A percentile compares a stretch with the other conserved stretches of the same genome.
Evolutionary conservation across 2,113 vertebrate genomes (phyloP).

Genomic region (Hemiscyllium ocellatum): DNA sequence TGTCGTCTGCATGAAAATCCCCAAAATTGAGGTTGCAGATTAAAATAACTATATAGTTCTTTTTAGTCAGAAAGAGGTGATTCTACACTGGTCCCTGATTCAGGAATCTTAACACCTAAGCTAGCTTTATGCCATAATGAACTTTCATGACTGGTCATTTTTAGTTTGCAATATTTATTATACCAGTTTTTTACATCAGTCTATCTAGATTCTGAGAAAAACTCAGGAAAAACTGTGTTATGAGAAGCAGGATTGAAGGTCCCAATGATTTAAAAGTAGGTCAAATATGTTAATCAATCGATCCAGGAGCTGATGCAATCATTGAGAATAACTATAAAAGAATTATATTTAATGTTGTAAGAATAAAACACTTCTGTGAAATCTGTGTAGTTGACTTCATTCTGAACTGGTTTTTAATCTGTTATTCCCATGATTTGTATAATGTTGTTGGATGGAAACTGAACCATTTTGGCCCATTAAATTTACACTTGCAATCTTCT

Average conservation of each 20-base stretch:
- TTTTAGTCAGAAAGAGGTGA: neutral
- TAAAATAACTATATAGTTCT: neutral
- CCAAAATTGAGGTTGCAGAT: neutral
- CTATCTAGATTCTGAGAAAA: neutral
- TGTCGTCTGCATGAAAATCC: conserved; percentile 3
- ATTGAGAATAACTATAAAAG: neutral
- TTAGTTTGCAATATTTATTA: neutral
- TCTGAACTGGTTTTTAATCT: neutral
- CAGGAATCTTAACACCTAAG: neutral
- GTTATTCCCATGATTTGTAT: neutral
- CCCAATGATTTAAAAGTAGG: neutral
- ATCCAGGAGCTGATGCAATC: neutral
- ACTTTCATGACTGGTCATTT: neutral
- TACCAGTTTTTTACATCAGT: neutral
- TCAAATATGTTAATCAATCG: neutral
- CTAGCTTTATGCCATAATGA: neutral
- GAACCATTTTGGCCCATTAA: neutral
- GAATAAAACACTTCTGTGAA: neutral
- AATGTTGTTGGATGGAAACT: neutral
- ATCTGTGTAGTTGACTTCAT: neutral
- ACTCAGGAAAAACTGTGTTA: neutral
- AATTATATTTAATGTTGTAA: neutral
- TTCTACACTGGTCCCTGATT: neutral
- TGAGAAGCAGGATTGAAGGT: neutral
- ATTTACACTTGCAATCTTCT: neutral